Evolutionary conservation across 2,888 invertebrate species (phyloP), one percentile per base, ranked within the genome.

Genomic region (Oxyteleia sp.): DNA sequence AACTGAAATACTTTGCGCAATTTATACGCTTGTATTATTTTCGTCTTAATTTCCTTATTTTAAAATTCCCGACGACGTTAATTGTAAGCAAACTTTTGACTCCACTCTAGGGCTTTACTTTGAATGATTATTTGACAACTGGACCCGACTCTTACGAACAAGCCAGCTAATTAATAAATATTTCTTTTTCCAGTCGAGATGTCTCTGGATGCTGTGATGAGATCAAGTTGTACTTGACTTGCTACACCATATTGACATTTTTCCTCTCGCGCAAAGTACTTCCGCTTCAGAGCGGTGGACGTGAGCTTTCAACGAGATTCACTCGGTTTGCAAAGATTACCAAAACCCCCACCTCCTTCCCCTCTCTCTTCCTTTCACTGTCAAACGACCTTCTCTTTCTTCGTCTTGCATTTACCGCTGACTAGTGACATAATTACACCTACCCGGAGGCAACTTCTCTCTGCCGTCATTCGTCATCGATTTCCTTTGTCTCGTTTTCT

Each of bases 371-470:
- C 71, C 64, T 81, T 63, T 85, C 63, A 51, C 80, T 72, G 79
- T 72, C 80, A 63, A 57, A 64, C 59, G 63, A 38, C 75, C 71
- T 57, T 83, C 71, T 84, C 84, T 81, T 82, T 87, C 88, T 85
- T 76, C 81, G 82, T 86, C 84, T 63, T 41, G 26, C 64, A 76
- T 71, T 78, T 55, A 72, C 81, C 71, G 86, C 85, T 86, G 88
- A 88, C 89, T 87, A 88, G 91, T 92, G 92, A 92, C 91, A 92
- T 92, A 92, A 92, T 92, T 93, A 90, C 90, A 88, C 88, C 85
- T 82, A 86, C 85, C 86, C 85, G 76, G 87, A 89, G 90, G 89
- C 89, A 88, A 87, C 87, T 88, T 86, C 89, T 89, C 89, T 88
- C 89, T 89, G 90, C 35, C 76, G 89, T 91, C 92, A 92, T 89